Evolutionary conservation across 2,113 vertebrate species (phyloP).

Genomic region (Datnioides undecimradiatus): DNA sequence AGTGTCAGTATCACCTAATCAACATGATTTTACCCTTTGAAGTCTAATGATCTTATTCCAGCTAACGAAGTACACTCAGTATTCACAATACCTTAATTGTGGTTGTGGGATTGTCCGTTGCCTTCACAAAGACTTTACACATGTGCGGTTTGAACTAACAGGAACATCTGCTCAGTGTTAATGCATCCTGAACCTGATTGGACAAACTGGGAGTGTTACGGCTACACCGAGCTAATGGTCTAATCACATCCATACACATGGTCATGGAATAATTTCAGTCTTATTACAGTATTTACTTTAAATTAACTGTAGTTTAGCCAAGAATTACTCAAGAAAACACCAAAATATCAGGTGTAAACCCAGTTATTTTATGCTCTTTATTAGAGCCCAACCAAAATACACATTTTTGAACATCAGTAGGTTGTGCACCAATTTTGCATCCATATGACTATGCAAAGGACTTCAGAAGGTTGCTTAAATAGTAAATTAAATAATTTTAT

Average conservation of each 20-base stretch:
- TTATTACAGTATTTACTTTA: slow-evolving; percentile 40
- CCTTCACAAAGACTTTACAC: slow-evolving; percentile 49
- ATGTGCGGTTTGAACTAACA: slow-evolving; percentile 56
- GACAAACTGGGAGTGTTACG: slow-evolving; percentile 38
- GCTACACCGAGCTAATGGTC: slow-evolving; percentile 44
- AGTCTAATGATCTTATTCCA: slow-evolving; percentile 10
- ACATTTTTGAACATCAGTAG: too few species aligned
- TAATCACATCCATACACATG: slow-evolving; percentile 55
- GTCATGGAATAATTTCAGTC: slow-evolving; percentile 27
- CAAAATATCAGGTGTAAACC: slow-evolving; percentile 1
- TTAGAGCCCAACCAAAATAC: too few species aligned
- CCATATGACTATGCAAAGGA: too few species aligned
- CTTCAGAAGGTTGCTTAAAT: too few species aligned
- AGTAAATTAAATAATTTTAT: too few species aligned
- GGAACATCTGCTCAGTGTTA: slow-evolving; percentile 76
- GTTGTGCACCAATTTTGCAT: too few species aligned
- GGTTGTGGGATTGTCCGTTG: slow-evolving; percentile 32
- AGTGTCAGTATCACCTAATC: neutral
- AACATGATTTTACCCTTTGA: neutral
- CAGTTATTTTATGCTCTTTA: slow-evolving; percentile 12
- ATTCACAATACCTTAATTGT: slow-evolving; percentile 21
- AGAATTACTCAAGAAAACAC: slow-evolving; percentile 18
- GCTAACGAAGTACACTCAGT: slow-evolving; percentile 16
- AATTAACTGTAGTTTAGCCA: slow-evolving; percentile 19
- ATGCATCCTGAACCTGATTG: slow-evolving; percentile 58